phyloP scores from a whole-genome alignment of 2,888 invertebrate species.

The Agriopis aurantiaria region DNA sequence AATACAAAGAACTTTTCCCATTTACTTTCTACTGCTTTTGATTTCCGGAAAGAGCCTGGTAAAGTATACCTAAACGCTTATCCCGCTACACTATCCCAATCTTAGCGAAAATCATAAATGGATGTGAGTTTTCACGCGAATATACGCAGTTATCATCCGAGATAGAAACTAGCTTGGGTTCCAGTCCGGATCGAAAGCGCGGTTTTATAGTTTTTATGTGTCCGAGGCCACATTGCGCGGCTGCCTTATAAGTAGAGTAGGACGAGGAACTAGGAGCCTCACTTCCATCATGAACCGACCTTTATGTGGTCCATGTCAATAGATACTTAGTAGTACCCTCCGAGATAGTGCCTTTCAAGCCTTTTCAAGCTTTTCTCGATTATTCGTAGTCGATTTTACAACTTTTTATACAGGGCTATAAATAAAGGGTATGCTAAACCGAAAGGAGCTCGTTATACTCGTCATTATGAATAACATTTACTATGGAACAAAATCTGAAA shows the following conservation, averaged over 20 bases:
- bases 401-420: too few species aligned
- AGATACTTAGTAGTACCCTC: not conserved
- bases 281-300: slow-evolving; percentile 44
- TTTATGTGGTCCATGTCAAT: slow-evolving; percentile 25
- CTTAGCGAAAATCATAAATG: slow-evolving; percentile 50
- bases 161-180: slow-evolving; percentile 71
- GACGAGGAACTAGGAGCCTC: slow-evolving; percentile 53
- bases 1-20: not conserved
- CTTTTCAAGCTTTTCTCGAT: slow-evolving; percentile 4
- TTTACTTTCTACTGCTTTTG: slow-evolving; percentile 13
- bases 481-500: too few species aligned
- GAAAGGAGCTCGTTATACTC: too few species aligned
- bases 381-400: not conserved
- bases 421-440: too few species aligned
- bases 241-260: slow-evolving; percentile 59
- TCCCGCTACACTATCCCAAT: slow-evolving; percentile 21
- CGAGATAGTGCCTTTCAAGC: slow-evolving; percentile 1
- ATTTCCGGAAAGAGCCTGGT: slow-evolving; percentile 11
- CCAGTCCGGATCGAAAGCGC: slow-evolving; percentile 81
- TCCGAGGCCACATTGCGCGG: slow-evolving; percentile 60
- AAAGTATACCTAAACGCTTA: slow-evolving; percentile 31
- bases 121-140: slow-evolving; percentile 52
- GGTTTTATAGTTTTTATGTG: slow-evolving; percentile 71
- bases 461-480: too few species aligned
- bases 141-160: slow-evolving; percentile 67